phyloP scores from a whole-genome alignment of 1,140 invertebrate species.

The Cotesia vestalis region DNA sequence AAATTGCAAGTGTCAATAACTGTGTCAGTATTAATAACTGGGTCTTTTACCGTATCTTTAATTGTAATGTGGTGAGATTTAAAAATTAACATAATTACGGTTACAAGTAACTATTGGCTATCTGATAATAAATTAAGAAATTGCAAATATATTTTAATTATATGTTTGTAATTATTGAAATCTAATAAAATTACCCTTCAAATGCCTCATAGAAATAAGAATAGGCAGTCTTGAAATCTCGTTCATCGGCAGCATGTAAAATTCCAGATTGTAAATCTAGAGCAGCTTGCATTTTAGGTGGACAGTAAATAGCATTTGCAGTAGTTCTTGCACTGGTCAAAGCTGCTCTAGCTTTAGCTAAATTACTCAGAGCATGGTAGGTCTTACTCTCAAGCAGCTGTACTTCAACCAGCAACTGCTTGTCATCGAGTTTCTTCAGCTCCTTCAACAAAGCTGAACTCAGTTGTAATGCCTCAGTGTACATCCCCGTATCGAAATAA shows the following conservation, averaged over 20 bases:
- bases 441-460: constrained; percentile 90
- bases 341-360: constrained; percentile 96
- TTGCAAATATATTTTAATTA: too few species aligned
- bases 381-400: constrained; percentile 98
- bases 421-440: constrained; percentile 98
- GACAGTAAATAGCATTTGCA: constrained; percentile 99
- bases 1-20: too few species aligned
- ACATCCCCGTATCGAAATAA: constrained; percentile 94
- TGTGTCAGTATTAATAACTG: too few species aligned
- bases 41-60: neutral
- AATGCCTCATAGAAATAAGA: constrained; percentile 99
- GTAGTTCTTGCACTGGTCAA: constrained; percentile 98
- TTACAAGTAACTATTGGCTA: too few species aligned
- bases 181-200: constrained; percentile 75
- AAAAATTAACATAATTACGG: too few species aligned
- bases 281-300: constrained; percentile 96
- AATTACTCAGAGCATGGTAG: constrained; percentile 96
- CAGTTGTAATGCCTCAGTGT: constrained; percentile 84
- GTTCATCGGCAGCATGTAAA: constrained; percentile 97
- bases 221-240: constrained; percentile 99
- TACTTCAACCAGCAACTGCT: constrained; percentile 96
- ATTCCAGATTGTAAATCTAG: constrained; percentile 98
- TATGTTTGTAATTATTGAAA: neutral
- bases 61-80: neutral
- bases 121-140: too few species aligned